Evolutionary conservation across 2,797 vertebrate genomes (phyloP).

Genomic region (Streptopelia turtur): DNA sequence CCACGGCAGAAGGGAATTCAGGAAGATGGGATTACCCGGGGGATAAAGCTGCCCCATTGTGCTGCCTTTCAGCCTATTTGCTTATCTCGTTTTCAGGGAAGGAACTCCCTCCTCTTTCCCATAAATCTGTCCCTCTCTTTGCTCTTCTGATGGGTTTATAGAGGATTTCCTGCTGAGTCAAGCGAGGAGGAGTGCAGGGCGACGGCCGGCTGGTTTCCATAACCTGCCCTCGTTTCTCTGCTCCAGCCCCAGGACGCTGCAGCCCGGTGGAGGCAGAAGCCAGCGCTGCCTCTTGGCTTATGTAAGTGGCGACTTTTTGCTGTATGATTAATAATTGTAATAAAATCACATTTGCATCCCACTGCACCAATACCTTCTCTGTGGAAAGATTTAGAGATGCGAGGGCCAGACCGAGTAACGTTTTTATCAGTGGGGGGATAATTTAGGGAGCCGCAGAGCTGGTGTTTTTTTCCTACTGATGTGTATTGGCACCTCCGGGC

Average conservation of each 20-base stretch:
- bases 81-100: not conserved
- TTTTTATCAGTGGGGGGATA: accelerated
- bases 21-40: not conserved
- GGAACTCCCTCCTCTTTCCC: constrained; percentile 12
- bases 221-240: not conserved
- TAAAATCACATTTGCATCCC: constrained; percentile 9
- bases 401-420: not conserved
- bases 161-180: constrained; percentile 30
- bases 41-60: not conserved
- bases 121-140: not conserved
- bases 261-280: not conserved
- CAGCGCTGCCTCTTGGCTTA: not conserved
- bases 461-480: not conserved
- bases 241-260: not conserved
- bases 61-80: not conserved
- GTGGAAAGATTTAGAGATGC: not conserved
- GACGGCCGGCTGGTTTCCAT: accelerated
- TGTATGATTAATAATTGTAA: constrained; percentile 6
- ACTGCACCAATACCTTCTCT: not conserved
- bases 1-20: not conserved
- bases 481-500: not conserved
- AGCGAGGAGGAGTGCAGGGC: not conserved
- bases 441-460: not conserved
- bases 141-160: not conserved
- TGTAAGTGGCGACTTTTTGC: not conserved